Evolutionary conservation across 1,140 invertebrate species (phyloP), one percentile per base, ranked within the genome.

Genomic region (Bombus sibiricus): DNA sequence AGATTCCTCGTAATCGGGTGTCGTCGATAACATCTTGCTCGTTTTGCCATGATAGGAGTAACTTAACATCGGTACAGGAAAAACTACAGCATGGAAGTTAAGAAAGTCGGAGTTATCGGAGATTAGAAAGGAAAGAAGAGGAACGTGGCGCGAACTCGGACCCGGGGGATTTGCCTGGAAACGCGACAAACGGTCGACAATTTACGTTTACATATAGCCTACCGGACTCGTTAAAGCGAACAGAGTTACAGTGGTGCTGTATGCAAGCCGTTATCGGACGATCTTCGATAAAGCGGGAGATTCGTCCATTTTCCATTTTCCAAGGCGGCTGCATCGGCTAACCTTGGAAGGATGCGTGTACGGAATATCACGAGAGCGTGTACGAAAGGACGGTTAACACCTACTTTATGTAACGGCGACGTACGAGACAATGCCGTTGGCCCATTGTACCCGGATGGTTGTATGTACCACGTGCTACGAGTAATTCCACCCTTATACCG

Each of bases 401-500:
- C 83, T 86, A 88, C 73, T 88, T 88, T 86, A 88, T 88, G 77
- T 77, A 81, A 88, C 83, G 86, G 77, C 83, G 78, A 85, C 39
- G 76, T 57, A 64, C 71, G 83, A 87, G 86, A 87, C 86, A 87
- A 87, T 87, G 73, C 83, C 53, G 39, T 18, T 59, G 57, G 83
- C 15, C 86, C 71, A 85, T 88, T 86, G 86, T 87, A 85, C 83
- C 13, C 53, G 34, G 62, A 76, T 47, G 85, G 43, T 78, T 85
- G 59, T 85, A 81, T 37, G 77, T 78, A 72, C 86, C 86, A 76
- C 83, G 86, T 85, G 83, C 77, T 76, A 80, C 83, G 86, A 85
- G 83, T 87, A 87, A 88, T 88, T 88, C 77, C 86, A 77, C 78
- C 86, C 86, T 85, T 86, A 88, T 73, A 86, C 86, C 73, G 76